These are phyloP conservation scores for Burhinus oedicnemus DNA, from an alignment of 2,113 vertebrate genomes.

Conservation along the genomic window DNA sequence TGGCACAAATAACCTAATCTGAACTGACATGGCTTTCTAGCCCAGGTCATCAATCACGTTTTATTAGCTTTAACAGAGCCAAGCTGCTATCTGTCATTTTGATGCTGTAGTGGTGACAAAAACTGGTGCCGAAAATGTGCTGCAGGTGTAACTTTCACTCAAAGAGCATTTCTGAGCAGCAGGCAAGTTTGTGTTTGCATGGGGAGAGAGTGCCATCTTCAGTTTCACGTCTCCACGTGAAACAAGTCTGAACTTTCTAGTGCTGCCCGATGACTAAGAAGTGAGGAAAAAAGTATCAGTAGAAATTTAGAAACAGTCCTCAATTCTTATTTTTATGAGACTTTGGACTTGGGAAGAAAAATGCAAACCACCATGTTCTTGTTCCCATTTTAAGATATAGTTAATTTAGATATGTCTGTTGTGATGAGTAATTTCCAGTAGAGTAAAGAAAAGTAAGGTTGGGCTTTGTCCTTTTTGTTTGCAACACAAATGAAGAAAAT, in stretches of 20 bases:
- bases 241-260: neutral
- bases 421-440: neutral
- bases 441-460: neutral
- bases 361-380: neutral
- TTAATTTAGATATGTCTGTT: neutral
- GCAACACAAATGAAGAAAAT: neutral
- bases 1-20: conserved; percentile 77
- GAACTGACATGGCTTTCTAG: conserved; percentile 76
- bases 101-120: conserved; percentile 61
- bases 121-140: conserved; percentile 59
- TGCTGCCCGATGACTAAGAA: neutral
- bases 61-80: conserved; percentile 70
- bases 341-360: neutral
- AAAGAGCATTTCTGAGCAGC: conserved; percentile 33
- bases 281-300: neutral
- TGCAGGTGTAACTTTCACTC: conserved; percentile 76
- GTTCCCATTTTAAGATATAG: neutral
- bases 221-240: conserved; percentile 49
- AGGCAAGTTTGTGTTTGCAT: neutral
- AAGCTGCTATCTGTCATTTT: conserved; percentile 67
- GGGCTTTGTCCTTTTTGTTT: neutral
- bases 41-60: conserved; percentile 79
- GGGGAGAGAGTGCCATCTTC: conserved; percentile 86
- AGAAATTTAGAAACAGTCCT: neutral
- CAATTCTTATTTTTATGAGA: neutral